Conservation (phyloP, 2,888 invertebrate genomes). For the Allophyes oxyacanthae region DNA sequence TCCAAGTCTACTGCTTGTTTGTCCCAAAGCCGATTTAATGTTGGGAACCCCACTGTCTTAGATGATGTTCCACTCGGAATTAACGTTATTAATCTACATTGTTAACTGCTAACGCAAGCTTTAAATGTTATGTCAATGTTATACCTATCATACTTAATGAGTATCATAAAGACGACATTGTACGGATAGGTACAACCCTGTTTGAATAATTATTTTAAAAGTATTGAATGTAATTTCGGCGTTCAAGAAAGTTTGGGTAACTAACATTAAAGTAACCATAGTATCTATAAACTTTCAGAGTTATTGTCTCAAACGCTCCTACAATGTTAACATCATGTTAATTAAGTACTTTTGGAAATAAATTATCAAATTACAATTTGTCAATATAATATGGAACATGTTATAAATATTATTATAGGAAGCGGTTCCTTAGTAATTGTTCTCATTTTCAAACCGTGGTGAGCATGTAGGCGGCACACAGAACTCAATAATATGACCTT, state of each 20-base stretch:
- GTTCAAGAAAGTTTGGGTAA: conserved; percentile 29
- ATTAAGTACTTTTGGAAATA: conserved; percentile 25
- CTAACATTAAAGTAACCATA: conserved; percentile 1
- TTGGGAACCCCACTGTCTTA: conserved; percentile 51
- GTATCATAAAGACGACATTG: conserved; percentile 40
- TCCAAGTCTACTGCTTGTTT: conserved; percentile 8
- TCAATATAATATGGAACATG: conserved; percentile 11
- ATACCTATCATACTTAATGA: conserved; percentile 45
- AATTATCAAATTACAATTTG: conserved; percentile 15
- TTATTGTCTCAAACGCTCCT: conserved; percentile 29
- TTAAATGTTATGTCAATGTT: conserved; percentile 45
- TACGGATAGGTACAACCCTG: conserved; percentile 16
- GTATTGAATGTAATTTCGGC: conserved; percentile 32
- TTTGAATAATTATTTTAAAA: conserved; percentile 25
- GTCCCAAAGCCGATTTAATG: conserved; percentile 35
- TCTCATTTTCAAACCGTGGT: conserved; percentile 45
- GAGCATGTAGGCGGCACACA: conserved; percentile 68
- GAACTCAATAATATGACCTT: conserved; percentile 80
- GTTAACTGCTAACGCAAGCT: conserved; percentile 38
- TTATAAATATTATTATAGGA: no score
- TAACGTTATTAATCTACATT: conserved; percentile 48
- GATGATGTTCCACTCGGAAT: conserved; percentile 46
- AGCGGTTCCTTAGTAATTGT: conserved; percentile 34
- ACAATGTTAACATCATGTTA: conserved; percentile 8
- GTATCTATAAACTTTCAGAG: conserved; percentile 34